Evolutionary conservation across 2,113 vertebrate genomes (phyloP), one percentile per base, ranked within the genome.

Genomic region (Polypterus bichir): DNA sequence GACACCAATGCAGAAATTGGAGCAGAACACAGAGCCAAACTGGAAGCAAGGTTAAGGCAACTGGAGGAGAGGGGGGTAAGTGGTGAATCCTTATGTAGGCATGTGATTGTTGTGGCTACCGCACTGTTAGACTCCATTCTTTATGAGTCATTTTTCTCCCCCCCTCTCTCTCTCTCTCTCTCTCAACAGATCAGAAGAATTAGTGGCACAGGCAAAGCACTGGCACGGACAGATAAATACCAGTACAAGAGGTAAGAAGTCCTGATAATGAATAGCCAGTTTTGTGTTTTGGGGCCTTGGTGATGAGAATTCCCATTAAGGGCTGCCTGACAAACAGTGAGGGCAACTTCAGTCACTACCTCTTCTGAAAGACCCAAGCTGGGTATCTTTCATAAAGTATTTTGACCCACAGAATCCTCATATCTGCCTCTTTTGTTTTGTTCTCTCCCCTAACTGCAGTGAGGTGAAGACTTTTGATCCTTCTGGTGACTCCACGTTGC

Each of bases 41-140:
- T 99, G 70, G 95, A 99, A 71, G 87, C 77, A 0, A 83, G 95
- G 48, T 67, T 99, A 49, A 85, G 95, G 53, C 77, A 84, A 48
- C 74, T 99, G 68, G 96, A 98, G 73, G 94, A 98, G 67, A 94
- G 86, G 64, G 93, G 94, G 73, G 95, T 97, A 75, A 77, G 89
- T 82, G 4, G 5, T 46, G 57, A 4, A 27, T 44, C 53, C 48
- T 51, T 69, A 47, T 46, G 49, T 5, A 7, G 53, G 49, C 6
- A 51, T 51, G 6, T 62, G 66, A 27, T 70, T 75, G 67, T 62
- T 5, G 7, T 62, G 67, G 52, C 1, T 27, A 27, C 27, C 27
- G 1, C 27, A 27, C 27, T 27, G 27, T 27, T 27, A 27, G 27
- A 27, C 27, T 48, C 44, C 67, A 48, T 71, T 62, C 63, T 65